phyloP scores from a whole-genome alignment of 2,888 invertebrate genomes.

The Reticulitermes lucifugus region DNA sequence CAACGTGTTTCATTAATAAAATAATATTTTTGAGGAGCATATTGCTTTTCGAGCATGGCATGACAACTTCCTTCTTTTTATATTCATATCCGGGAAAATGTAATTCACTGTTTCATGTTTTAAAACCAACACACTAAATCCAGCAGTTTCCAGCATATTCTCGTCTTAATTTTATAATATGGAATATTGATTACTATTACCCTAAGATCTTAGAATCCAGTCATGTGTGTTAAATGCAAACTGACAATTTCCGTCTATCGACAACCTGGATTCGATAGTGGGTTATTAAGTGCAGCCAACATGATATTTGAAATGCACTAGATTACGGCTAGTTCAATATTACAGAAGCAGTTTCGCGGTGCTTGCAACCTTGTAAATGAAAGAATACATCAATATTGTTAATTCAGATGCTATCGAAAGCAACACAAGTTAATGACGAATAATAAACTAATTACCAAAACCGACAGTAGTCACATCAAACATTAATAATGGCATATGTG shows the following conservation, averaged over 20 bases:
- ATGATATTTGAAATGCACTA: neutral
- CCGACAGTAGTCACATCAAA: neutral
- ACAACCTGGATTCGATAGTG: neutral
- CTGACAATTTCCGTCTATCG: slow-evolving; percentile 17
- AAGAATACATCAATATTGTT: neutral
- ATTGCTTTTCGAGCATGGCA: neutral
- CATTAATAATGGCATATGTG: neutral
- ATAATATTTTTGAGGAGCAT: neutral
- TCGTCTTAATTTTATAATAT: neutral
- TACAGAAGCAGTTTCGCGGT: neutral
- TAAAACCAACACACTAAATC: neutral
- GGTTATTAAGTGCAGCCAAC: neutral
- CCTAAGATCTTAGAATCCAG: neutral
- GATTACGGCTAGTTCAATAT: neutral
- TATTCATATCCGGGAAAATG: neutral
- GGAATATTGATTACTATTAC: neutral
- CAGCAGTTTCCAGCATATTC: neutral
- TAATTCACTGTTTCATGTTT: neutral
- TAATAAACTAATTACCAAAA: neutral
- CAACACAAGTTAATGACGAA: neutral
- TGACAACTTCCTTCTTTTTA: neutral
- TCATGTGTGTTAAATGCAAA: slow-evolving; percentile 29
- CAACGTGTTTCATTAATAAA: neutral
- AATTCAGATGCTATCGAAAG: neutral
- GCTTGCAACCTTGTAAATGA: neutral